Evolutionary conservation across 2,113 vertebrate species (phyloP).

Genomic region (Xiphorhynchus elegans): DNA sequence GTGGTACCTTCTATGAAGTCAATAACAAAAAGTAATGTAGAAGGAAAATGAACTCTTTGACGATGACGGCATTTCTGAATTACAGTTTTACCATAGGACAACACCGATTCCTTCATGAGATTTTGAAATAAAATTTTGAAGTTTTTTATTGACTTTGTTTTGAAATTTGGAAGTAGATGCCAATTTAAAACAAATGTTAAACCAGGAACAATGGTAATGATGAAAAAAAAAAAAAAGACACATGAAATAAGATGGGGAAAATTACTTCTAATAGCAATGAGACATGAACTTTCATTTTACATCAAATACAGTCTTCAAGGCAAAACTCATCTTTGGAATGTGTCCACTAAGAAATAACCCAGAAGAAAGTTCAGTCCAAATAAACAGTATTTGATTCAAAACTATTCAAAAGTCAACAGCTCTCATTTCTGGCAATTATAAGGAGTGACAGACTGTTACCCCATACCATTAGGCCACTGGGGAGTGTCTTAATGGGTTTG

Average conservation of each 20-base stretch:
- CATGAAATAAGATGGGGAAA: background rate
- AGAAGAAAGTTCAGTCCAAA: background rate
- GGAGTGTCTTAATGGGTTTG: background rate
- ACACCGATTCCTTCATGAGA: background rate
- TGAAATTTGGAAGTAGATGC: background rate
- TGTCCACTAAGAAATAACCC: background rate
- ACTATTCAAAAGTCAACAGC: background rate
- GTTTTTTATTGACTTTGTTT: background rate
- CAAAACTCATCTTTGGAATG: background rate
- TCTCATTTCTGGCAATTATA: background rate
- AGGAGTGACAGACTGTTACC: background rate
- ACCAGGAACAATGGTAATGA: background rate
- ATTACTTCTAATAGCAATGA: background rate
- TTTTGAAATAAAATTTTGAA: background rate
- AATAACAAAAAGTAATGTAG: background rate
- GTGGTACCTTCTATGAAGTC: conserved; percentile 13
- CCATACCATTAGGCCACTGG: background rate
- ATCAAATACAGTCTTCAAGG: background rate
- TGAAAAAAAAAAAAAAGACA: background rate
- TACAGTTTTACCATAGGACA: background rate
- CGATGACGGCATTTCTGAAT: background rate
- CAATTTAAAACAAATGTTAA: background rate
- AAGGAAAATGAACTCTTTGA: background rate
- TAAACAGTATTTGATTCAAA: background rate
- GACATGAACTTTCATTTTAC: background rate